Base-by-base conservation (phyloP, 2,797 vertebrate species). In the Tiaroga cobitis region DNA sequence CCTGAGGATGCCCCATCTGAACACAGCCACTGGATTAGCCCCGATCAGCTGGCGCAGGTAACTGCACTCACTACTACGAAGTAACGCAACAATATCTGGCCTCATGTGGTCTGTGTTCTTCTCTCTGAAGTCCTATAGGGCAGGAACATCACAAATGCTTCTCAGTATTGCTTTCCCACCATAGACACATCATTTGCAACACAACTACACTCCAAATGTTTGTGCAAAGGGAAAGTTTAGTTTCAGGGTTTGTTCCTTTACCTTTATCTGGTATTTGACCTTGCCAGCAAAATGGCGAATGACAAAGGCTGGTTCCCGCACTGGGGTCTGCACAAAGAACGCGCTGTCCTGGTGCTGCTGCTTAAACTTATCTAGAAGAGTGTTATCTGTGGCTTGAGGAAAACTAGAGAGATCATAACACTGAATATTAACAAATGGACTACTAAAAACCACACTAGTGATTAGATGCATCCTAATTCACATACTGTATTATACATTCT, bases 91-190 rank as follows among this genome's bases (percentile, higher is more conserved):
- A 0, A 98, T 97, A 81, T 98, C 97, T 0, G 97, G 96, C 16
- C 96, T 95, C 97, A 99, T 97, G 94, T 97, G 97, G 89, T 98
- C 98, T 9, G 95, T 96, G 90, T 99, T 99, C 85, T 98, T 99
- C 93, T 96, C 95, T 56, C 93, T 93, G 90, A 99, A 99, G 90
- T 97, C 97, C 98, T 99, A 90, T 1, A 21, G 54, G 32, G 49
- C 49, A 63, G 13, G 67, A 3, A 84, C 61, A 85, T 76, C 39
- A 39, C 67, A 76, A 81, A 43, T 1, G 10, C 68, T n/a, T 4
- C 10, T 75, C 16, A 77, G 15, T 61, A 79, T 5, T 56, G 1
- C 32, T 69, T 37, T 80, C 51, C 75, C 67, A 85, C 76, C 29
- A 49, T 18, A 37, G 67, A 39, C 54, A 32, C 34, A 26, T 68